phyloP scores from a whole-genome alignment of 2,797 vertebrate species.

The Chanos chanos region DNA sequence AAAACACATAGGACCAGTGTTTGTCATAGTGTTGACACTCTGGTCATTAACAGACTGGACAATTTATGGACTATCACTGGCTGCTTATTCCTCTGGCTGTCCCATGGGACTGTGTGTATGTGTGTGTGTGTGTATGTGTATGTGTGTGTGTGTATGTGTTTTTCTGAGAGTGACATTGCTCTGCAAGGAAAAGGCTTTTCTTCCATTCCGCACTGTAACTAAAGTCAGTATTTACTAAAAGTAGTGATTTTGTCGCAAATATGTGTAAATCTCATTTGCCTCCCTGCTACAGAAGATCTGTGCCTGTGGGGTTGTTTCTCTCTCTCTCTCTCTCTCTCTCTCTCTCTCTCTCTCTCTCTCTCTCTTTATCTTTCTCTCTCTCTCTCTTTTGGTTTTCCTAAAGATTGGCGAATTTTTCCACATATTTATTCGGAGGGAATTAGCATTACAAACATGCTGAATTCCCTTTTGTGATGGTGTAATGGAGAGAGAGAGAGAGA shows the following conservation, averaged over 20 bases:
- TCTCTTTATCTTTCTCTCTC: neutral
- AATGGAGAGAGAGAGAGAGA: neutral
- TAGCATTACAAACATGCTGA: constrained; percentile 32
- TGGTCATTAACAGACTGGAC: too few relatives aligned
- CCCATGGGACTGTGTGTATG: too few relatives aligned
- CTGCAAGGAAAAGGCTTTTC: neutral
- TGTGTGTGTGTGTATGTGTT: too few relatives aligned
- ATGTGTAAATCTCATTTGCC: constrained; percentile 20
- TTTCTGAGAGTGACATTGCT: constrained; percentile 25
- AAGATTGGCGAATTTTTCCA: constrained; percentile 7
- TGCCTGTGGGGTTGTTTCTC: neutral
- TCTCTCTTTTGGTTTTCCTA: constrained; percentile 3
- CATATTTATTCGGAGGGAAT: constrained; percentile 16
- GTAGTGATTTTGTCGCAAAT: too few relatives aligned
- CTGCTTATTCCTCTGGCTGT: too few relatives aligned
- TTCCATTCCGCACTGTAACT: constrained; percentile 3
- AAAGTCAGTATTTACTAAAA: constrained; percentile 20
- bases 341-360: constrained; percentile 1
- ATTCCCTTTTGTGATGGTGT: constrained; percentile 2
- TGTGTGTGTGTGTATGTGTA: too few relatives aligned
- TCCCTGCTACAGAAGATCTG: constrained; percentile 4
- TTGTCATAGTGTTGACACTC: too few relatives aligned
- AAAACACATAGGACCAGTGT: too few relatives aligned
- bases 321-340: neutral
- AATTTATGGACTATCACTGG: too few relatives aligned